Conservation (phyloP, 23 tunicate genomes). For the Corella eumyota region DNA sequence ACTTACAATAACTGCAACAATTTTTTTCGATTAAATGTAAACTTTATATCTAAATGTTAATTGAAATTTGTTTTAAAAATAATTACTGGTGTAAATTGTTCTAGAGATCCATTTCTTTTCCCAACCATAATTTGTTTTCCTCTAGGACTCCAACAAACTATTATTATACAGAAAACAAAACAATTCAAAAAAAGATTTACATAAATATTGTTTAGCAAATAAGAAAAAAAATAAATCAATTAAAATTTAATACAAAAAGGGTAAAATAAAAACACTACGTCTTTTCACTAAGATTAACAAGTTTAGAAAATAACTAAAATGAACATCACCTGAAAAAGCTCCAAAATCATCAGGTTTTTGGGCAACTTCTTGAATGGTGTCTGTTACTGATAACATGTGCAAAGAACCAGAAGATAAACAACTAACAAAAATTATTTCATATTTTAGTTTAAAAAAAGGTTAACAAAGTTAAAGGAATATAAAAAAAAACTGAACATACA, state of each 20-base stretch:
- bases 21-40: no score
- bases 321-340: slow-evolving; percentile 50
- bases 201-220: neutral
- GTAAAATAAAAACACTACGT: neutral
- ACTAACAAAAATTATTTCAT: slow-evolving; percentile 5
- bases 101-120: slow-evolving; percentile 67
- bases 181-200: neutral
- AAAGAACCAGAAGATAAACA: slow-evolving; percentile 75
- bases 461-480: neutral
- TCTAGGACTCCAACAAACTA: slow-evolving; percentile 92
- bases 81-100: slow-evolving; percentile 80
- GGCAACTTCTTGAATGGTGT: slow-evolving; percentile 37
- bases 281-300: neutral
- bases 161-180: neutral
- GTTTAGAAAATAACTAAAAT: neutral
- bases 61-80: no score
- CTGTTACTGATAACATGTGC: slow-evolving; percentile 45
- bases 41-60: no score
- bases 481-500: slow-evolving; percentile 28
- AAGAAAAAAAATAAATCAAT: neutral
- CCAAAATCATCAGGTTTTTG: slow-evolving; percentile 48
- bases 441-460: neutral
- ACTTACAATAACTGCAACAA: no score
- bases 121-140: slow-evolving; percentile 98
- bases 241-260: neutral